Percentiles rank a stretch among this genome's conserved stretches.
Evolutionary conservation across 2,888 invertebrate species (phyloP).

Genomic region (Drosophila helvetica): DNA sequence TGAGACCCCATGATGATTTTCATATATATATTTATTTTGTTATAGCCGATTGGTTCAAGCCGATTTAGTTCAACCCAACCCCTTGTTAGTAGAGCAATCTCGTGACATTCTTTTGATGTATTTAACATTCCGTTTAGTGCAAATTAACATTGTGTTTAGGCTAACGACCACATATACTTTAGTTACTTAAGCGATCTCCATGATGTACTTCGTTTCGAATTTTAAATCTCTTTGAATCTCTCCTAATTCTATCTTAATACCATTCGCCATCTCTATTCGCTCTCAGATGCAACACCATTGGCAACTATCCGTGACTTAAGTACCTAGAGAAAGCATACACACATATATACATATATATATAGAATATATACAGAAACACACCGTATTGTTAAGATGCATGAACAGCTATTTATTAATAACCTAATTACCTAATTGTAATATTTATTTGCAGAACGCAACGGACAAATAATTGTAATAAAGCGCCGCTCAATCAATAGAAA

Average conservation of each 20-base stretch:
- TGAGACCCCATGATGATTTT: slow-evolving; percentile 28
- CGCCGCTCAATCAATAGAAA: slow-evolving; percentile 15
- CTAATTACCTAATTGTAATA: slow-evolving; percentile 54
- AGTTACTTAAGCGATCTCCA: slow-evolving; percentile 68
- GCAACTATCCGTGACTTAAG: slow-evolving; percentile 61
- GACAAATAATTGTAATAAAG: slow-evolving; percentile 69
- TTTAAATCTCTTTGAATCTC: slow-evolving; percentile 54
- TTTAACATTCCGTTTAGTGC: slow-evolving; percentile 72
- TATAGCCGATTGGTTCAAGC: slow-evolving; percentile 11
- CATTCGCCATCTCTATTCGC: slow-evolving; percentile 36
- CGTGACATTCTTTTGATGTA: slow-evolving; percentile 42
- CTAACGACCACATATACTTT: slow-evolving; percentile 34
- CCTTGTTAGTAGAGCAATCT: slow-evolving; percentile 54
- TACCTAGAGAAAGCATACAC: slow-evolving; percentile 68
- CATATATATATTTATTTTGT: slow-evolving; percentile 32
- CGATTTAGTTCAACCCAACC: slow-evolving; percentile 33
- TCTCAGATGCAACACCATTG: slow-evolving; percentile 11
- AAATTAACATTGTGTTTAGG: slow-evolving; percentile 58
- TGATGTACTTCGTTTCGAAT: slow-evolving; percentile 61
- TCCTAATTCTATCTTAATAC: slow-evolving; percentile 28
- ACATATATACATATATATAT: slow-evolving; percentile 47
- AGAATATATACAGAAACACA: slow-evolving; percentile 9
- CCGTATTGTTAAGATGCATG: slow-evolving; percentile 42
- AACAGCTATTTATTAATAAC: slow-evolving; percentile 49
- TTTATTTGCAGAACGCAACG: slow-evolving; percentile 61